Base-by-base conservation (phyloP, 2,797 vertebrate species). In the Cryptoblepharus egeriae region DNA sequence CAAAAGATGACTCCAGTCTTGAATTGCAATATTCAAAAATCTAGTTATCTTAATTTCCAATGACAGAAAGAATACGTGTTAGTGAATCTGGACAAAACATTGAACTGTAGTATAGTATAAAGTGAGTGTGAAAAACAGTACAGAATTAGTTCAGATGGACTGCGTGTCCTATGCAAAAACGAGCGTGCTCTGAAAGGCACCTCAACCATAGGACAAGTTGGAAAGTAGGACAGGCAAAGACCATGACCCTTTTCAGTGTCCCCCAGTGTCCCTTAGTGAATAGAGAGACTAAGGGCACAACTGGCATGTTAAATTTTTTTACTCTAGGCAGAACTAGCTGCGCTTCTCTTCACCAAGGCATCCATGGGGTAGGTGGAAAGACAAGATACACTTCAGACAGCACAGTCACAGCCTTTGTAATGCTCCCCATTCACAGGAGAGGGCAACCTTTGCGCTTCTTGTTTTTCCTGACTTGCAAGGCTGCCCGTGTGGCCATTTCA, bases 401-500 rank as follows among this genome's bases (percentile, higher is more conserved):
- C 30, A 77, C 28, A 35, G 82, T 81, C 70, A 70, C 74, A 55
- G 24, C 55, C 57, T 1, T 70, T 8, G 73, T 60, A 1, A 10
- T 13, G 58, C 37, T 4, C 0, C 61, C 65, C 0, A 68, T 83
- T 91, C 86, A 99, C 88, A 99, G 96, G 82, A 99, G 95, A 71
- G 97, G 96, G 92, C 98, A 99, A 84, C 93, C 96, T 0, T 94
- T 87, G 94, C 97, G 97, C 95, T 95, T 97, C 95, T 97, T 98
- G 80, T 97, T 97, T 95, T 99, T 99, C 70, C 97, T 97, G 39
- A 98, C 98, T 95, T 99, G 98, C 91, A 99, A 96, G 1, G 97
- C 98, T 0, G 98, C 98, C 2, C 98, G 95, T 37, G 98, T 99
- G 88, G 98, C 98, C 98, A 99, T 99, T 95, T 99, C 98, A 0